Evolutionary conservation across 1,140 invertebrate genomes (phyloP).

Genomic region (Leptoteleia sp.): DNA sequence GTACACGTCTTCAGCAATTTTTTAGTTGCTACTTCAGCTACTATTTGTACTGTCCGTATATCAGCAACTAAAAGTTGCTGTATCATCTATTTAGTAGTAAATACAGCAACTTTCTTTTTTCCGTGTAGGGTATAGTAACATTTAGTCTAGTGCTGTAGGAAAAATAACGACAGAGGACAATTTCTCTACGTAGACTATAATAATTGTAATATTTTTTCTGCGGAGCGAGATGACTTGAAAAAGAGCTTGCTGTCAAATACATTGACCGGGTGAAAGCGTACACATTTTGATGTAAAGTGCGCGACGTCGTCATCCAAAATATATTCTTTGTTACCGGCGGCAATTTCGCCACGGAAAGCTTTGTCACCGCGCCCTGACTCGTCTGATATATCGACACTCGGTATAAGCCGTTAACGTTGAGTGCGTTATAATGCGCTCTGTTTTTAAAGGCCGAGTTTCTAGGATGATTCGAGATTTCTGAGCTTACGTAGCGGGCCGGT

Average conservation of each 20-base stretch:
- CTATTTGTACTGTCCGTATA: too few relatives aligned
- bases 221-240: too few relatives aligned
- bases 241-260: neutral
- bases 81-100: too few relatives aligned
- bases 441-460: slow-evolving; percentile 12
- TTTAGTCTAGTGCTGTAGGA: too few relatives aligned
- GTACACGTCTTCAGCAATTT: too few relatives aligned
- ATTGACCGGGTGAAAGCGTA: slow-evolving; percentile 29
- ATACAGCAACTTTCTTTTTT: too few relatives aligned
- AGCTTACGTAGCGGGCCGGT: slow-evolving; percentile 4
- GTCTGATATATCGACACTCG: slow-evolving; percentile 48
- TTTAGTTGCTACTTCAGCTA: too few relatives aligned
- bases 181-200: too few relatives aligned
- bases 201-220: too few relatives aligned
- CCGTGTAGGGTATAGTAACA: too few relatives aligned
- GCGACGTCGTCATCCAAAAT: slow-evolving; percentile 64
- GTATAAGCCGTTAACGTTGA: slow-evolving; percentile 34
- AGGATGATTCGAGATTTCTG: slow-evolving; percentile 35
- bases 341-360: slow-evolving; percentile 60
- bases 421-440: slow-evolving; percentile 39
- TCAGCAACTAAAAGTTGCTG: too few relatives aligned
- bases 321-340: slow-evolving; percentile 66
- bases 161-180: too few relatives aligned
- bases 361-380: slow-evolving; percentile 35
- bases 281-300: slow-evolving; percentile 63